Percentiles rank a stretch among this genome's conserved stretches.
phyloP scores from a whole-genome alignment of 2,888 invertebrate species.

The Epirrhoe alternata region DNA sequence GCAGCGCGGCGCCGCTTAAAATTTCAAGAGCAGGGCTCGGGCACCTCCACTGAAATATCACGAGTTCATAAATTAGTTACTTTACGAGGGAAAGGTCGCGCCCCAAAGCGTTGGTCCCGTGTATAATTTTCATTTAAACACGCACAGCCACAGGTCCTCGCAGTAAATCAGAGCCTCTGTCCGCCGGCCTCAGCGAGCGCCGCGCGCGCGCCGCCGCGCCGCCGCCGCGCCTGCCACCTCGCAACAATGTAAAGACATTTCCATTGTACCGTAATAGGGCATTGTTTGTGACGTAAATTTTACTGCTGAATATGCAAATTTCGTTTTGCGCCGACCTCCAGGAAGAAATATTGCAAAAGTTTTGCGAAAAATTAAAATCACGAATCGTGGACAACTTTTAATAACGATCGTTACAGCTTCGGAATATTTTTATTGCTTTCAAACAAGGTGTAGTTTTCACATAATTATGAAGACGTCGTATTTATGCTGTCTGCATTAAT shows the following conservation, averaged over 20 bases:
- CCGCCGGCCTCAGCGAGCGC: conserved; percentile 61
- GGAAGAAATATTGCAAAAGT: conserved; percentile 80
- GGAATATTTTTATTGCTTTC: conserved; percentile 27
- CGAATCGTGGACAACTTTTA: conserved; percentile 71
- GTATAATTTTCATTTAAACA: conserved; percentile 82
- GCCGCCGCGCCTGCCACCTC: conserved; percentile 48
- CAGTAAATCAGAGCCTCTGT: conserved; percentile 75
- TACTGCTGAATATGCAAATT: conserved; percentile 82
- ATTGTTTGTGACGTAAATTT: conserved; percentile 83
- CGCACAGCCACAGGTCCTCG: conserved; percentile 75
- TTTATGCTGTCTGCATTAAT: not conserved
- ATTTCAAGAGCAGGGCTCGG: conserved; percentile 75
- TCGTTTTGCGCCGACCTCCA: conserved; percentile 72
- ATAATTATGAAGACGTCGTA: conserved; percentile 3
- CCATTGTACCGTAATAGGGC: conserved; percentile 80
- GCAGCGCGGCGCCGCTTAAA: conserved; percentile 68
- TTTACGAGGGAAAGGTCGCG: conserved; percentile 77
- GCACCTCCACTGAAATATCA: conserved; percentile 71
- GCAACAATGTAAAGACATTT: conserved; percentile 82
- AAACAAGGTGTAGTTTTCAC: conserved; percentile 14
- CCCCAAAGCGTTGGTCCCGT: conserved; percentile 67
- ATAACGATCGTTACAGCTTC: conserved; percentile 45
- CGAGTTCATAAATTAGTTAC: conserved; percentile 81
- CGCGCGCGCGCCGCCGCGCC: conserved; percentile 46
- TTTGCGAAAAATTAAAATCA: conserved; percentile 78